A percentile compares a stretch with the other conserved stretches of the same genome.
Conservation (phyloP, 2,113 vertebrate genomes). For the Aplodontia rufa region DNA sequence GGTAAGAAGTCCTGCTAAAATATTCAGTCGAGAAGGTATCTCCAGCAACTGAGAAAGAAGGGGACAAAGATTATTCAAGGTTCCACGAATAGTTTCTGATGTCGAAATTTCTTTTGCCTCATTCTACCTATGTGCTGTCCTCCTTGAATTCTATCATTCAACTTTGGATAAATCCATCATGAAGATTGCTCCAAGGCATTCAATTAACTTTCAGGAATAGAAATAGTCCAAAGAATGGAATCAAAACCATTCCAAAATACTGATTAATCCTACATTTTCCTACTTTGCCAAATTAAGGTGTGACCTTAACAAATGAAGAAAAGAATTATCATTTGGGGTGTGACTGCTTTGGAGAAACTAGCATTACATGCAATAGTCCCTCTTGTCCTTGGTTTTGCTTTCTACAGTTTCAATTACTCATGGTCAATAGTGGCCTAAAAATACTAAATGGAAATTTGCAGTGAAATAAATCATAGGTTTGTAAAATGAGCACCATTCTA, state of each 20-base stretch:
- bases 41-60: not conserved
- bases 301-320: not conserved
- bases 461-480: not conserved
- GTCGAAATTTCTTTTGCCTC: not conserved
- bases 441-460: not conserved
- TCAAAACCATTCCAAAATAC: not conserved
- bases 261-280: not conserved
- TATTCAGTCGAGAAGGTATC: not conserved
- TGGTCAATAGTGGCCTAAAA: not conserved
- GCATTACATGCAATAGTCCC: not conserved
- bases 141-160: not conserved
- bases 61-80: fast-evolving
- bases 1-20: not conserved
- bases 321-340: not conserved
- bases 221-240: not conserved
- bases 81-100: not conserved
- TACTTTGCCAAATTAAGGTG: not conserved
- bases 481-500: not conserved
- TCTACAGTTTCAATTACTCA: not conserved
- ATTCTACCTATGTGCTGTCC: fast-evolving
- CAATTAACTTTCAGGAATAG: not conserved
- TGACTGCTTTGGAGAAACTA: not conserved
- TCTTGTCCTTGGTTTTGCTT: not conserved
- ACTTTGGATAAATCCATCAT: not conserved
- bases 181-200: not conserved